These are phyloP conservation scores for Bombus sylvicola DNA, from an alignment of 1,140 invertebrate species.

Conservation along the genomic window DNA sequence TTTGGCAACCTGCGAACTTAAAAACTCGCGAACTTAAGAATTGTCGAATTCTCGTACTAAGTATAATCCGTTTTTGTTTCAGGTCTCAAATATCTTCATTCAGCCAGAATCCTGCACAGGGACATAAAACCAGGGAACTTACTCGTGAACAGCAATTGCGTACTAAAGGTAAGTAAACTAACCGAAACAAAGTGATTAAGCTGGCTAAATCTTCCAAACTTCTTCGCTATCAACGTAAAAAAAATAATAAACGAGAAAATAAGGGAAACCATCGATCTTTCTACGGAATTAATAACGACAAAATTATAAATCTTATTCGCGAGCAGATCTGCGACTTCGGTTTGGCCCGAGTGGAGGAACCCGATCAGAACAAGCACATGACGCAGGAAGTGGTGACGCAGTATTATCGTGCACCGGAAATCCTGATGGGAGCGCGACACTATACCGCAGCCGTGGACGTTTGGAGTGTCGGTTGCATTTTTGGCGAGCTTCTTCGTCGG, in stretches of 20 bases:
- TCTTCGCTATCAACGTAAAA: neutral
- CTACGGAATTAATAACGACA: neutral
- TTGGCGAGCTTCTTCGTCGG: constrained; percentile 96
- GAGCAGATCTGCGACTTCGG: constrained; percentile 98
- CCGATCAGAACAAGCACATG: constrained; percentile 96
- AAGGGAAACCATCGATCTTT: too few species aligned
- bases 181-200: too few species aligned
- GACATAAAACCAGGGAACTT: constrained; percentile 99
- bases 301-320: constrained; percentile 26
- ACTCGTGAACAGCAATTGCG: constrained; percentile 99
- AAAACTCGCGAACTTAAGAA: neutral
- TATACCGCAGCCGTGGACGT: constrained; percentile 98
- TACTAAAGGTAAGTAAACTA: constrained; percentile 90
- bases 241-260: neutral
- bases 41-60: neutral
- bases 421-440: constrained; percentile 98
- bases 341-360: constrained; percentile 96
- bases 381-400: constrained; percentile 99
- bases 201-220: neutral
- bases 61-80: constrained; percentile 72
- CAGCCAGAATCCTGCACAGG: constrained; percentile 97
- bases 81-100: constrained; percentile 99
- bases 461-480: constrained; percentile 99
- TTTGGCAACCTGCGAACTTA: too few species aligned
- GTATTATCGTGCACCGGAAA: constrained; percentile 99